Evolutionary conservation across 2,888 invertebrate species (phyloP).

Genomic region (Prosopocoilus inquinatus): DNA sequence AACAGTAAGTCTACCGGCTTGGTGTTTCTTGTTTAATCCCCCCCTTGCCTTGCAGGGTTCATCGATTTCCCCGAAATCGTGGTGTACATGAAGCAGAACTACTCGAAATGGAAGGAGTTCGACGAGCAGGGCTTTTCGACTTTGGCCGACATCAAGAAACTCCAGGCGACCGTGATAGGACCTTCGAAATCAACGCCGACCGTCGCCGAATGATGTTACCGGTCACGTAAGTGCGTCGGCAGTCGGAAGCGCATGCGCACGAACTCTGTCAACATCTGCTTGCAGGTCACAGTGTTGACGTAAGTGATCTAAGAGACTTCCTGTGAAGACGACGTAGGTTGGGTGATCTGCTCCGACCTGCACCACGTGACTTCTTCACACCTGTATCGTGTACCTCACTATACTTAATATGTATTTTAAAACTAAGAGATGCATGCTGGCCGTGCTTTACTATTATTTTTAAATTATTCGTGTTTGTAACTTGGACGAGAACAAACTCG

Average conservation of each 20-base stretch:
- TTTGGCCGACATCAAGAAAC: constrained; percentile 63
- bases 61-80: constrained; percentile 91
- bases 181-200: constrained; percentile 17
- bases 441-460: constrained; percentile 38
- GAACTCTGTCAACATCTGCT: background rate
- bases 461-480: constrained; percentile 40
- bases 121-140: constrained; percentile 75
- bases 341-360: no score
- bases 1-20: constrained; percentile 63
- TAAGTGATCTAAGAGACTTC: constrained; percentile 43
- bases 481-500: constrained; percentile 30
- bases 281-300: constrained; percentile 46
- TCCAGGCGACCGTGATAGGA: constrained; percentile 40
- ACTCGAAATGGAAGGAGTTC: constrained; percentile 86
- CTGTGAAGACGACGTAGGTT: constrained; percentile 38
- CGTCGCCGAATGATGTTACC: constrained; percentile 34
- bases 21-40: no score
- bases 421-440: constrained; percentile 41
- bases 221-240: constrained; percentile 34
- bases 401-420: constrained; percentile 32
- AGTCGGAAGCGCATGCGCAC: background rate
- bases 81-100: constrained; percentile 79
- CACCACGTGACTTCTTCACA: constrained; percentile 11
- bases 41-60: constrained; percentile 63
- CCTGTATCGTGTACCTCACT: constrained; percentile 34